These are phyloP conservation scores for Venturia canescens DNA, from an alignment of 1,140 invertebrate species.

Conservation along the genomic window DNA sequence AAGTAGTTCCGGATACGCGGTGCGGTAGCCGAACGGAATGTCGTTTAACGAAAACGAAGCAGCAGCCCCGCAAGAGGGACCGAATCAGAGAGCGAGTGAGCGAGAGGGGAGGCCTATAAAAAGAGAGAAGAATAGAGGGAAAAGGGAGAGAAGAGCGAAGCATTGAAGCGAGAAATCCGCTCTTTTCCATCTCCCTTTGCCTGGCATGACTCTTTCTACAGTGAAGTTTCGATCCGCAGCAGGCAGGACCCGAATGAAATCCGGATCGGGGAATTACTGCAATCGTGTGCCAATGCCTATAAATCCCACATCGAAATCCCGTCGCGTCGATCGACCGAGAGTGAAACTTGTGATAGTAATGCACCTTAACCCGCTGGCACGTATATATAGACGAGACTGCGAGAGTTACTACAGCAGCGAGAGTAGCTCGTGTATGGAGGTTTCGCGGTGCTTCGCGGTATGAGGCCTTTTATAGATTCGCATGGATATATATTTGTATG, in stretches of 20 bases:
- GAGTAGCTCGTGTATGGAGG: neutral
- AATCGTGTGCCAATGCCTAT: constrained; percentile 46
- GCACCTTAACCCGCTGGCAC: constrained; percentile 11
- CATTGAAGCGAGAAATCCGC: constrained; percentile 2
- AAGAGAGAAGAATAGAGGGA: neutral
- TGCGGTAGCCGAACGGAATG: constrained; percentile 29
- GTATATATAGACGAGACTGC: constrained; percentile 2
- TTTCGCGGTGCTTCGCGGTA: constrained; percentile 1
- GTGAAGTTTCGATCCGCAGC: constrained; percentile 10
- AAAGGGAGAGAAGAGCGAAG: neutral
- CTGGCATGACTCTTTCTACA: constrained; percentile 37
- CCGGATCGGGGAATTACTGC: constrained; percentile 59
- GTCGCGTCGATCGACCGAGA: constrained; percentile 50
- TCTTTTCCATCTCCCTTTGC: neutral
- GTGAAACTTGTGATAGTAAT: constrained; percentile 40
- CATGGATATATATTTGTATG: no score
- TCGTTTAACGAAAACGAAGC: constrained; percentile 39
- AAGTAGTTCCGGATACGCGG: constrained; percentile 32
- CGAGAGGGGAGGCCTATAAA: no score
- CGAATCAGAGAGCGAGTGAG: neutral
- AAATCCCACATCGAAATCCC: constrained; percentile 41
- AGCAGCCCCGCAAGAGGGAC: constrained; percentile 18
- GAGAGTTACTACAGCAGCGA: no score
- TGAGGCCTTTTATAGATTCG: no score
- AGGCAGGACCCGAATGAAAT: constrained; percentile 48